Evolutionary conservation across 2,797 vertebrate species (phyloP), one percentile per base, ranked within the genome.

Genomic region (Crenuchus spilurus): DNA sequence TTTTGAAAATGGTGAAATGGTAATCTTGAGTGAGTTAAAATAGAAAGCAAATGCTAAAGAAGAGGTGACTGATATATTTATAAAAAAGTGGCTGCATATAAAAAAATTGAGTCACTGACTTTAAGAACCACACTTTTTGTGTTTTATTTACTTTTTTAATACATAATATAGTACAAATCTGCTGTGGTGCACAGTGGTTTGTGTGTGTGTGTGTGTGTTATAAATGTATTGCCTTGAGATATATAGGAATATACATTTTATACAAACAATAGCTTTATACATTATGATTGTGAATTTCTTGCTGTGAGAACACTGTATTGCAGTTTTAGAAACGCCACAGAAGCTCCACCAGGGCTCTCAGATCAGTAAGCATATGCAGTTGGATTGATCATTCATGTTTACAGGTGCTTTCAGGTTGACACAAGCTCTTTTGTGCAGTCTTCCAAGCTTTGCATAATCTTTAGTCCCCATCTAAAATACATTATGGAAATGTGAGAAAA

Each of bases 381-480:
- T 30, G 30, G 55, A 22, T 39, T 48, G 46, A 61, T 58, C 2
- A 18, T 16, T 39, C 10, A 49, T 13, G 7, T 63, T 64, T 39
- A 55, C 24, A 7, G 11, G 14, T n/a, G 18, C 70, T 51, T 31
- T 63, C 28, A 9, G 46, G 20, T 61, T 14, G 1, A 60, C 52
- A 74, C 22, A 26, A 62, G 14, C 41, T 42, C 33, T 18, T 6
- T 60, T n/a, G n/a, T 73, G n/a, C 57, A 35, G 35, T 74, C 65
- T 74, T 70, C 52, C 46, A 2, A 61, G 30, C 9, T 6, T 46
- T 68, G 16, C 3, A 4, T 20, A 26, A 48, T 37, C 30, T 24
- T 52, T 24, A 68, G 54, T 18, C 28, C 2, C 30, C 4, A n/a
- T 72, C 18, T 22, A 37, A 37, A 68, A 30, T 61, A 26, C 57